Evolutionary conservation across 2,113 vertebrate species (phyloP).

Genomic region (Thryonomys swinderianus): DNA sequence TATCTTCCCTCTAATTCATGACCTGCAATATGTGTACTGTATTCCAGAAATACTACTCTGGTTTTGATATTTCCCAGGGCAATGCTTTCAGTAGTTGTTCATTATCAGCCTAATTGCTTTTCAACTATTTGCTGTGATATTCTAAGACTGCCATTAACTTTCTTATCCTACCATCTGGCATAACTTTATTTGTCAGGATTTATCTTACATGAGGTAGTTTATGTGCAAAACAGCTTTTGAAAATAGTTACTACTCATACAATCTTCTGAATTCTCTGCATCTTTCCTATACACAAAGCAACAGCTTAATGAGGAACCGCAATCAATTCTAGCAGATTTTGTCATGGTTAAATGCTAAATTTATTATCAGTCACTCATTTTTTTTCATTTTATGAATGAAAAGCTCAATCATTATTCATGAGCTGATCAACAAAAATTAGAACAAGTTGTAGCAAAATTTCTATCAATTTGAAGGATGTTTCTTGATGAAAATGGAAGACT

Average conservation of each 20-base stretch:
- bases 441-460: background rate
- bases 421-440: background rate
- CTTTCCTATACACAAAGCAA: background rate
- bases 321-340: background rate
- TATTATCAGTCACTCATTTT: background rate
- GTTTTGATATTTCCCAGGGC: background rate
- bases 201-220: background rate
- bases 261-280: background rate
- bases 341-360: background rate
- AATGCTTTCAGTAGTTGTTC: background rate
- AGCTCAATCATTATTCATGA: background rate
- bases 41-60: background rate
- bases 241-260: background rate
- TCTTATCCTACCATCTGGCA: background rate
- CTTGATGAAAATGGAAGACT: background rate
- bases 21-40: background rate
- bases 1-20: background rate
- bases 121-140: background rate
- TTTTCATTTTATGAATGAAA: background rate
- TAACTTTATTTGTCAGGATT: background rate
- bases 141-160: background rate
- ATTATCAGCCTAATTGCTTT: background rate
- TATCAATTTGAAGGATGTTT: background rate
- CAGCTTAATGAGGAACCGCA: background rate
- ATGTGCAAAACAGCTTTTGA: background rate